Conservation (phyloP, 2,797 vertebrate genomes). For the Sebastes cheni region DNA sequence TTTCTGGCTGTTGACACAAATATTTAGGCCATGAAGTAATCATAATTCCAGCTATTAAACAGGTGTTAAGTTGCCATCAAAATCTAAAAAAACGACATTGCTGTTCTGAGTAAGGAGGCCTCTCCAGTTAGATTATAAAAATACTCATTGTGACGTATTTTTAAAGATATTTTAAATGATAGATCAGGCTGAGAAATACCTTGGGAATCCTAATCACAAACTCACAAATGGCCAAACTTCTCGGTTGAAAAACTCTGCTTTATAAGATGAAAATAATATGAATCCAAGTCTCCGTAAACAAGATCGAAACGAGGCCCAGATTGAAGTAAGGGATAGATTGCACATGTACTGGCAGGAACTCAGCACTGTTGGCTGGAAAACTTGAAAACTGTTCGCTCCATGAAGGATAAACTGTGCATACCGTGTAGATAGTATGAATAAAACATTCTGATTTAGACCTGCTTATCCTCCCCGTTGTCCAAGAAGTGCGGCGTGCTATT, state of each 20-base stretch:
- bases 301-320: not conserved
- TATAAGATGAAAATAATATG: not conserved
- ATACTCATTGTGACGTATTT: not conserved
- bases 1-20: not conserved
- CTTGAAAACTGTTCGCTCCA: conserved; percentile 23
- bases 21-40: not conserved
- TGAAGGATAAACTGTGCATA: conserved; percentile 17
- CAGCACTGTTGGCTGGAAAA: conserved; percentile 1
- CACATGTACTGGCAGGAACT: conserved; percentile 34
- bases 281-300: not conserved
- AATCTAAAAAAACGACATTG: not conserved
- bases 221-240: not conserved
- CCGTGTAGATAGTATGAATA: conserved; percentile 24
- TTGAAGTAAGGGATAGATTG: conserved; percentile 36
- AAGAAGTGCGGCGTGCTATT: no score
- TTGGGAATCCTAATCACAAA: not conserved
- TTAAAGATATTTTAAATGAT: not conserved
- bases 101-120: not conserved
- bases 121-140: not conserved
- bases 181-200: not conserved
- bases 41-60: not conserved
- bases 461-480: not conserved
- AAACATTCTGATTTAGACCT: not conserved
- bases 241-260: not conserved
- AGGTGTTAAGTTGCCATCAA: not conserved